These are phyloP conservation scores for Sturnus vulgaris DNA, from an alignment of 2,113 vertebrate genomes.

Conservation along the genomic window DNA sequence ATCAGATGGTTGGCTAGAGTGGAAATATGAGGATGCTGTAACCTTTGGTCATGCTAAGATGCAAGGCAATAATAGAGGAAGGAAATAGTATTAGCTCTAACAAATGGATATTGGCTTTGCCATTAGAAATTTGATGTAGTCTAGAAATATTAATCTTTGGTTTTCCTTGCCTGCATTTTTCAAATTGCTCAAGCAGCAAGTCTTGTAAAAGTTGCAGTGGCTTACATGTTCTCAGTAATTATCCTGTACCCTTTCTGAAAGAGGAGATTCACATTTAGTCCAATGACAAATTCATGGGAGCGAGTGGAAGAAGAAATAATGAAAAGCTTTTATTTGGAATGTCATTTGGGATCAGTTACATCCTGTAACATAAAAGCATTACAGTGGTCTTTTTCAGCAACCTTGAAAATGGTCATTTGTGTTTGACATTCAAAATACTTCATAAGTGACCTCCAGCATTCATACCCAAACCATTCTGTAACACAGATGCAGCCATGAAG, in stretches of 20 bases:
- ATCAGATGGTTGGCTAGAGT: background rate
- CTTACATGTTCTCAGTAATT: background rate
- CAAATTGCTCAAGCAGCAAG: background rate
- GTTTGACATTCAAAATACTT: background rate
- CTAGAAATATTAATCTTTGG: background rate
- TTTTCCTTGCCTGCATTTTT: background rate
- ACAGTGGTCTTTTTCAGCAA: background rate
- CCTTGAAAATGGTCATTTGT: background rate
- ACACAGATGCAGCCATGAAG: background rate
- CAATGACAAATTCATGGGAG: background rate
- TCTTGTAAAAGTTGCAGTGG: background rate
- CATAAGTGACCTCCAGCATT: background rate
- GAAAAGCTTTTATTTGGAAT: slow-evolving; percentile 15
- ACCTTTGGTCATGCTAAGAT: background rate
- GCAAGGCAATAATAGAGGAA: background rate
- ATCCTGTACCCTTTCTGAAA: background rate
- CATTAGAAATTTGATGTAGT: background rate
- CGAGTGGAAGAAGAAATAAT: background rate
- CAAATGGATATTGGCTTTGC: background rate
- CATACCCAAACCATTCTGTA: background rate
- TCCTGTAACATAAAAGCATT: background rate
- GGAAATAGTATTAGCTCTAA: background rate
- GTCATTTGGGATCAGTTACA: background rate
- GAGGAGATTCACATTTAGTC: background rate
- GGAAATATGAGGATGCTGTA: background rate